Base-by-base conservation (phyloP, 2,113 vertebrate genomes). In the Proterorhinus semilunaris region DNA sequence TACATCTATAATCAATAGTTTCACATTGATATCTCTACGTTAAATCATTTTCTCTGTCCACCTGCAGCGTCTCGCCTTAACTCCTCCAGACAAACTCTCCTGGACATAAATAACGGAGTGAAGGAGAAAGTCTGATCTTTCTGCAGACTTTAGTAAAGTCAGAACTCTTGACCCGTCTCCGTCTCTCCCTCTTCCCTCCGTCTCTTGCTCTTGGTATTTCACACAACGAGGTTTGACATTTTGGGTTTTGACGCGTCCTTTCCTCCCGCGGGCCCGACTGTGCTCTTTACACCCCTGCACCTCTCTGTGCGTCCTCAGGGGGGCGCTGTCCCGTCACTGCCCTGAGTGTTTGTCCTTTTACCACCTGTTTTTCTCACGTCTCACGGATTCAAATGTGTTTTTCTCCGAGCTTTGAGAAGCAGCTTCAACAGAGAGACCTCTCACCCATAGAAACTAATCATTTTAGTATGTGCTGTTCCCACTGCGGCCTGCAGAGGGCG, bases 201-300 rank as follows among this genome's bases (percentile, higher is more conserved):
- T 10, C 12, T 36, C 62, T n/a, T 36, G 51, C 48, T 71, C 61
- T 71, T 80, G 67, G 58, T 83, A 72, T 87, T 83, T 86, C 59
- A 75, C 62, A 82, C 71, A 82, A 76, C 72, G 62, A 71, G 65
- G 68, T 59, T 74, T 82, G 86, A 90, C 84, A 82, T 83, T 84
- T 85, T 55, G 51, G 49, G 42, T 63, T 36, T 36, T 59, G 68
- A 63, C 49, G 65, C 55, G 9, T 13, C 57, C 55, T 52, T 64
- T 59, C 81, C 66, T 57, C 82, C 74, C 10, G 8, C 62, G 72
- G 69, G 72, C 21, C 21, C 64, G 74, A 75, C 76, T 50, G 62
- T 45, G 46, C 62, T 21, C 53, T 45, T 74, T 44, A 11, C 42
- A 11, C 64, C 59, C 59, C 55, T 12, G 50, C 17, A 51, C 17